Base-by-base conservation (phyloP, 2,113 vertebrate species). In the Neogobius melanostomus region DNA sequence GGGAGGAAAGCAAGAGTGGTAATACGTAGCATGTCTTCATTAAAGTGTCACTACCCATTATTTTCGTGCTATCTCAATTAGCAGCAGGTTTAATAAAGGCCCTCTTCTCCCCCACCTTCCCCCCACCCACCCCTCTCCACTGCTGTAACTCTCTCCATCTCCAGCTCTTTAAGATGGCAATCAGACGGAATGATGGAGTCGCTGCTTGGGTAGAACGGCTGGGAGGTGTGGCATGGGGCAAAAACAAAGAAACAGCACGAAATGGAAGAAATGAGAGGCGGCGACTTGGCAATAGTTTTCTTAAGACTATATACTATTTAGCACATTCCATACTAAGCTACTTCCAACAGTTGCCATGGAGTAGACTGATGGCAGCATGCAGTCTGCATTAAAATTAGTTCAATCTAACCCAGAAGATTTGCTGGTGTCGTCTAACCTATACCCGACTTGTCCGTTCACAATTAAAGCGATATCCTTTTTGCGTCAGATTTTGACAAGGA, bases 11-110 rank as follows among this genome's bases (percentile, higher is more conserved):
- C 82, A 84, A 89, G 28, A 89, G 90, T 90, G 89, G 86, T 86
- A 82, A 83, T 86, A 88, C 86, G 72, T 85, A 87, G 87, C 89
- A 86, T 89, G 91, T 93, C 92, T 93, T 93, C 91, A 93, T 93
- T 93, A 93, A 93, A 93, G 88, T 94, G 93, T 93, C 93, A 93
- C 90, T 90, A 88, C 89, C 90, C 83, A 93, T 94, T 94, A 94
- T 91, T 92, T 92, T 88, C 75, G 81, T 92, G 89, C 91, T 91
- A 92, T 93, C 91, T 93, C 92, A 94, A 93, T 92, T 94, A 93
- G 91, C 88, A 91, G 88, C 88, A 89, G 88, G 88, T 93, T 94
- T 94, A 94, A 93, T 93, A 93, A 92, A 92, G 84, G 89, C 66
- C 82, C 81, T 83, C 84, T 81, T 86, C 77, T 85, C 82, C 74